Conservation (phyloP, 2,113 vertebrate species). For the Osmerus mordax region DNA sequence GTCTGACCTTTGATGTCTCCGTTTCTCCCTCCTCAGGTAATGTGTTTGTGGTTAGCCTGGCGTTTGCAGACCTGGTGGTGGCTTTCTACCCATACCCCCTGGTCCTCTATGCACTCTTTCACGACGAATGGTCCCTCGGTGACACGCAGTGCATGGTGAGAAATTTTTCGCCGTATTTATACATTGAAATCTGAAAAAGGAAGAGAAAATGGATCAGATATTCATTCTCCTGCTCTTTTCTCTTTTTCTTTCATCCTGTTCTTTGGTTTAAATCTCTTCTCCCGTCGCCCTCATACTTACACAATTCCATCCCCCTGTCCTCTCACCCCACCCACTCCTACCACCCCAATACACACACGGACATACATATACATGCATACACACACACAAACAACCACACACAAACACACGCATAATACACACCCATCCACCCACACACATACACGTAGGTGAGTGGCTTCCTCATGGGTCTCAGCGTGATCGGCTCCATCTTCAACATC, state of each 20-base stretch:
- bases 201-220: too few relatives aligned
- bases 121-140: conserved; percentile 83
- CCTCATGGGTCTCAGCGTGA: conserved; percentile 89
- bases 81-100: conserved; percentile 90
- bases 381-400: too few relatives aligned
- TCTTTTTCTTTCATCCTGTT: too few relatives aligned
- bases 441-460: conserved; percentile 77
- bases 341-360: too few relatives aligned
- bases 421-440: background rate
- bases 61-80: conserved; percentile 85
- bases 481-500: conserved; percentile 92
- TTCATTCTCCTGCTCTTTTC: too few relatives aligned
- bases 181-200: too few relatives aligned
- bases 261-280: too few relatives aligned
- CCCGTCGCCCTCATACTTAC: too few relatives aligned
- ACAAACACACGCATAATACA: background rate
- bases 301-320: too few relatives aligned
- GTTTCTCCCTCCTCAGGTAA: conserved; percentile 76
- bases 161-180: background rate
- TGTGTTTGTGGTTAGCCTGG: conserved; percentile 88
- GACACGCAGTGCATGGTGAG: conserved; percentile 83
- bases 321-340: too few relatives aligned
- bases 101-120: conserved; percentile 85
- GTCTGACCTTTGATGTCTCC: background rate
- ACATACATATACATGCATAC: too few relatives aligned